A percentile compares a stretch with the other conserved stretches of the same genome.
phyloP scores from a whole-genome alignment of 2,888 invertebrate species.

The Leucoma salicis region DNA sequence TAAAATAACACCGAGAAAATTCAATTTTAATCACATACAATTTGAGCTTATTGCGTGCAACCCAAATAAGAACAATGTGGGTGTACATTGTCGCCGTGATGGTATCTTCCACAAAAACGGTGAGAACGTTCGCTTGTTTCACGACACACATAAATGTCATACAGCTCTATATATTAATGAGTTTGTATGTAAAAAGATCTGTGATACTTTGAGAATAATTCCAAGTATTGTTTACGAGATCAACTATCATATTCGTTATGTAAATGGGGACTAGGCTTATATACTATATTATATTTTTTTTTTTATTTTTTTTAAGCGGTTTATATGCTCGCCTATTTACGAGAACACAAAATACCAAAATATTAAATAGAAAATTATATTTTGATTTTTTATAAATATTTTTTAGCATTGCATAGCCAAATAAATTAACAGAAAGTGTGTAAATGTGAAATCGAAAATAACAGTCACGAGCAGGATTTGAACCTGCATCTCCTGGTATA shows the following conservation, averaged over 20 bases:
- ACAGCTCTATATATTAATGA: slow-evolving; percentile 24
- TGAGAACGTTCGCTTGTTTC: slow-evolving; percentile 16
- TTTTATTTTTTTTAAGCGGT: no score
- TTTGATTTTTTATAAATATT: no score
- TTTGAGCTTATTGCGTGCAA: slow-evolving; percentile 10
- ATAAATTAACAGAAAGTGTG: no score
- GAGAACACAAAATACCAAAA: no score
- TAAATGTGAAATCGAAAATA: no score
- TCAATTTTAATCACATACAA: not conserved
- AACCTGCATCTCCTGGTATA: no score
- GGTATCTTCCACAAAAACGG: slow-evolving; percentile 26
- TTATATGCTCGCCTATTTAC: no score
- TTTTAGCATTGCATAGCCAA: no score
- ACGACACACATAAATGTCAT: slow-evolving; percentile 18
- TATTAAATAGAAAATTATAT: no score
- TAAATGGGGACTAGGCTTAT: not conserved
- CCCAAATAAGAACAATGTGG: slow-evolving; percentile 6
- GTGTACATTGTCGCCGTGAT: slow-evolving; percentile 17
- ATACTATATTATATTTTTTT: no score
- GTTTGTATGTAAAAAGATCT: slow-evolving; percentile 6
- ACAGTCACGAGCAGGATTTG: no score
- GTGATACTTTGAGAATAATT: not conserved
- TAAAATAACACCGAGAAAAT: no score
- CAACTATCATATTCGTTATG: not conserved
- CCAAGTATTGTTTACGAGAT: not conserved